A percentile compares a stretch with the other conserved stretches of the same genome.
Conservation (phyloP, 1,140 invertebrate species). For the Samia ricini region DNA sequence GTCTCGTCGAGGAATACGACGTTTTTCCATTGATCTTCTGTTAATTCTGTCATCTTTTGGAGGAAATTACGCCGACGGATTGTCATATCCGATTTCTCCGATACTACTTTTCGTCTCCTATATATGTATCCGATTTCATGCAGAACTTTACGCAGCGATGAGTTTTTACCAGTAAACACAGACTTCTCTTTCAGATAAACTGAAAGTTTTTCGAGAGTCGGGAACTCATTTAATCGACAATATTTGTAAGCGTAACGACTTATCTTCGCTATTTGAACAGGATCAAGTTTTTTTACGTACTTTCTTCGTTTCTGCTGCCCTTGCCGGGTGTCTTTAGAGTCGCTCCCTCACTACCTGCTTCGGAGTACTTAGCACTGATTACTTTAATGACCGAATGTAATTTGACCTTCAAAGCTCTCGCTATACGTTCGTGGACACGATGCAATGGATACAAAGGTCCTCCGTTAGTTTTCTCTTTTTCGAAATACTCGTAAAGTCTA, state of each 20-base stretch:
- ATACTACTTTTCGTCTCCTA: neutral
- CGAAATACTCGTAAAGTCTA: neutral
- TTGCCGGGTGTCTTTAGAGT: neutral
- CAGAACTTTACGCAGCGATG: neutral
- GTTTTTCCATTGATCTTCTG: slow-evolving; percentile 12
- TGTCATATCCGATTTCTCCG: neutral
- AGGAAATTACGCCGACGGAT: neutral
- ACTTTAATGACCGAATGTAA: neutral
- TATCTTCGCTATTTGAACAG: neutral
- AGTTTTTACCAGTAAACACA: neutral
- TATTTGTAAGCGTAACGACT: neutral
- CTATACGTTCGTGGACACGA: neutral
- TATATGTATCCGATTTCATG: neutral
- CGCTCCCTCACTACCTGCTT: neutral
- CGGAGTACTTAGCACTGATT: neutral
- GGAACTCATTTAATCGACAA: neutral
- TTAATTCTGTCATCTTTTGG: neutral
- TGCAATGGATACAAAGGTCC: neutral
- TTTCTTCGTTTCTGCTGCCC: neutral
- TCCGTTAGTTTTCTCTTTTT: neutral
- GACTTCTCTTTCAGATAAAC: neutral
- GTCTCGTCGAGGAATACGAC: slow-evolving; percentile 25
- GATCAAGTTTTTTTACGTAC: neutral
- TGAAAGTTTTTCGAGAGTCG: neutral
- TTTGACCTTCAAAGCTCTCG: neutral